phyloP scores from a whole-genome alignment of 92 coral and sea anemone genomes.

The Porites cylindrica region DNA sequence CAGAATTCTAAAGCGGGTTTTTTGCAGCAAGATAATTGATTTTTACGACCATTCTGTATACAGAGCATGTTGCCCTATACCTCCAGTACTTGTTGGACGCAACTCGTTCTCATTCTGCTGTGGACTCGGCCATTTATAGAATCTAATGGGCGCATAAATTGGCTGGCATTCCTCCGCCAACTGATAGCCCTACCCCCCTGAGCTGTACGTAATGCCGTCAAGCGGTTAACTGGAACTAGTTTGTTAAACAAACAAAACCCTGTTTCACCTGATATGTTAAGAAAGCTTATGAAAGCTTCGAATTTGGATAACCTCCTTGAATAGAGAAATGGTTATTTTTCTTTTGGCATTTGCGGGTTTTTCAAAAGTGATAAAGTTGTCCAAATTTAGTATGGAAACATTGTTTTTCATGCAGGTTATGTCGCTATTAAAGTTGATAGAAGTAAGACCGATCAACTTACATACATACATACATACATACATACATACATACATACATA shows the following conservation, averaged over 20 bases:
- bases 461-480: too few relatives aligned
- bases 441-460: too few relatives aligned
- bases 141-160: slow-evolving; percentile 55
- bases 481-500: too few relatives aligned
- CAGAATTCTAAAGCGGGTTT: slow-evolving; percentile 25
- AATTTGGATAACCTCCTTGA: not conserved
- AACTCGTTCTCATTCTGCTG: not conserved
- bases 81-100: slow-evolving; percentile 33
- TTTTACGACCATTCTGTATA: slow-evolving; percentile 33
- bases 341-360: not conserved
- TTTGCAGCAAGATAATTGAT: slow-evolving; percentile 33
- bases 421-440: not conserved
- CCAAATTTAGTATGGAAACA: not conserved
- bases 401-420: not conserved
- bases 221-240: not conserved
- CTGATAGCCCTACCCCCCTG: slow-evolving; percentile 19
- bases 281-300: not conserved
- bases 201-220: not conserved
- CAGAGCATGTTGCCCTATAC: slow-evolving; percentile 2
- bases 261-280: too few relatives aligned
- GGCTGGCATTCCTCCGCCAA: slow-evolving; percentile 59
- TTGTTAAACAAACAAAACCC: not conserved
- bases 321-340: not conserved
- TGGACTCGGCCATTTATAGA: slow-evolving; percentile 58
- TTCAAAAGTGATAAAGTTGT: not conserved